phyloP scores from a whole-genome alignment of 2,797 vertebrate genomes.

The Fistularia commersonii region DNA sequence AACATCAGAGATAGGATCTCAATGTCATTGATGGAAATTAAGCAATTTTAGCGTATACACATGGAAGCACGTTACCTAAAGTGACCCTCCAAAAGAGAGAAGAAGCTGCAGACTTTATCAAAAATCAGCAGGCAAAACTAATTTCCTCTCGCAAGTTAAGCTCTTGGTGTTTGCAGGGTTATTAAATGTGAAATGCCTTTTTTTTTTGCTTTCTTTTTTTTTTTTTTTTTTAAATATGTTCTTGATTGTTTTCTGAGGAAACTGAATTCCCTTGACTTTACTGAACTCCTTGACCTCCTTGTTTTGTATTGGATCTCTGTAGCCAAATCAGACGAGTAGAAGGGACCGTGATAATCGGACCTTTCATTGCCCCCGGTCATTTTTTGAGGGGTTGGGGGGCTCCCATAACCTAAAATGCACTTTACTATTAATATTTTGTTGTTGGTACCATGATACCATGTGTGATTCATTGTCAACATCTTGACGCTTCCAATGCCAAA shows the following conservation, averaged over 20 bases:
- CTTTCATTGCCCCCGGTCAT: too few relatives aligned
- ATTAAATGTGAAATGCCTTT: slow-evolving; percentile 6
- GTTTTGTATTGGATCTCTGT: too few relatives aligned
- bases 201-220: background rate
- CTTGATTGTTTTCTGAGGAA: slow-evolving; percentile 2
- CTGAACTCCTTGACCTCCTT: background rate
- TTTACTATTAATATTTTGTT: too few relatives aligned
- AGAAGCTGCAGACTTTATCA: slow-evolving; percentile 17
- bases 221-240: background rate
- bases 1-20: background rate
- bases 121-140: slow-evolving; percentile 18
- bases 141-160: slow-evolving; percentile 24
- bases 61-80: background rate
- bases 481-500: too few relatives aligned
- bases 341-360: too few relatives aligned
- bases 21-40: slow-evolving; percentile 1
- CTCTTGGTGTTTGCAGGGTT: slow-evolving; percentile 4
- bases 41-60: background rate
- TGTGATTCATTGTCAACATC: too few relatives aligned
- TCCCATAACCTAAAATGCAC: too few relatives aligned
- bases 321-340: too few relatives aligned
- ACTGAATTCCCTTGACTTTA: slow-evolving; percentile 7
- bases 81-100: slow-evolving; percentile 1
- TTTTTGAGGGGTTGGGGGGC: too few relatives aligned
- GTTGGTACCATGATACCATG: too few relatives aligned